Conservation (phyloP, 1,140 invertebrate genomes). For the Danaus plexippus region DNA sequence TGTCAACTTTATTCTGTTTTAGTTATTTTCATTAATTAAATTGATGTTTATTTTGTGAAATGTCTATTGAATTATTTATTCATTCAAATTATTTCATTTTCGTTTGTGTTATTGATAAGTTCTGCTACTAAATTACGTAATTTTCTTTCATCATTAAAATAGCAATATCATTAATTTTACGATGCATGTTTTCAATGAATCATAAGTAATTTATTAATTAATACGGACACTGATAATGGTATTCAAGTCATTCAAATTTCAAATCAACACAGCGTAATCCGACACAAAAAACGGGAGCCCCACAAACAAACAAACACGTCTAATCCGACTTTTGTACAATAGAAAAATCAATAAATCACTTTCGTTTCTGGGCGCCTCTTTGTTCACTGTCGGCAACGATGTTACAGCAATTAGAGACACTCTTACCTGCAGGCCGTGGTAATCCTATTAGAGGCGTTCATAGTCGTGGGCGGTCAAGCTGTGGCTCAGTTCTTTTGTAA, state of each 20-base stretch:
- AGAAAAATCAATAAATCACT: constrained; percentile 67
- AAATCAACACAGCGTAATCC: constrained; percentile 1
- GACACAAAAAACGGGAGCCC: constrained; percentile 31
- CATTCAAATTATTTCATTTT: no score
- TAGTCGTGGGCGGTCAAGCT: constrained; percentile 41
- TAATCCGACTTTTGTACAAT: constrained; percentile 55
- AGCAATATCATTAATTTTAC: neutral
- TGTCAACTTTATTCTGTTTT: constrained; percentile 1
- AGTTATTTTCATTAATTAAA: no score
- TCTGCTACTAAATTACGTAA: no score
- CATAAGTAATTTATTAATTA: no score
- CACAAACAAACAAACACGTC: constrained; percentile 56
- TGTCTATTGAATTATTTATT: no score
- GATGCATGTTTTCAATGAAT: constrained; percentile 7
- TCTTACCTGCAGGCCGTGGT: constrained; percentile 60
- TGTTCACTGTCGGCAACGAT: constrained; percentile 58
- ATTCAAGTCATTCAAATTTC: neutral
- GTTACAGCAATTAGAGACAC: constrained; percentile 66
- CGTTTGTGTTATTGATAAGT: no score
- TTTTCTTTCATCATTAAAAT: no score
- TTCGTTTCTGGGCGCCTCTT: constrained; percentile 56
- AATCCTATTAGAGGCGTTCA: constrained; percentile 57
- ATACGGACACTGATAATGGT: no score
- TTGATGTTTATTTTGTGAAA: constrained; percentile 12
- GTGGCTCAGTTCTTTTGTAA: constrained; percentile 14